Evolutionary conservation across 1,140 invertebrate species (phyloP), one percentile per base, ranked within the genome.

Genomic region (Eulimnadia texana): DNA sequence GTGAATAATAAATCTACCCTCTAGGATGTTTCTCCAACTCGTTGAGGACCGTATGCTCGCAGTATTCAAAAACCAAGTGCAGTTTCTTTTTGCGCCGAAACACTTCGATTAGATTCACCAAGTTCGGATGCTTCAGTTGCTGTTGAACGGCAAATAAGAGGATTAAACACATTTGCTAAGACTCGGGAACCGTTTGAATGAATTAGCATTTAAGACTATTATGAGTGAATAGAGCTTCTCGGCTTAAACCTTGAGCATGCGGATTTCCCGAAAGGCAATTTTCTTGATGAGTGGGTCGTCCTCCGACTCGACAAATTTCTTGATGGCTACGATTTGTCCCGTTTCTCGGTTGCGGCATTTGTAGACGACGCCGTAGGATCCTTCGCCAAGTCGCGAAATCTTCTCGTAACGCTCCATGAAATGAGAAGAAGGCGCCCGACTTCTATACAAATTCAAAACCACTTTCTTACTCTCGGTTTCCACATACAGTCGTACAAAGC

Each of bases 241-340:
- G 20, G 24, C 22, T 65, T 65, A 72, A 74, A 97, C 94, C 83
- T 98, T 98, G 0, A 99, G 78, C 77, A 99, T 88, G 66, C 95
- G 79, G 69, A 99, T 98, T 79, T 99, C 96, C 67, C 96, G 75
- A 61, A 99, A 80, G 1, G 96, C 96, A 63, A 99, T 99, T 76
- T 99, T 99, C 63, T 93, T 82, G 66, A 99, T 99, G 0, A 96
- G 81, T 0, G 95, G 94, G 77, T 99, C 96, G 68, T 98, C 95
- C 74, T 99, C 96, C 13, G 93, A 95, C 74, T 99, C 95, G 10
- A 97, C 88, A 73, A 98, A 99, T 72, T 98, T 95, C 76, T 99
- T 99, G 22, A 99, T 96, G 11, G 96, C 96, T 13, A 99, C 96
- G 50, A 98, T 78, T 68, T 93, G 86, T 3, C 93, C 91, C 1